phyloP scores from a whole-genome alignment of 2,113 vertebrate genomes.

The Opisthocomus hoazin region DNA sequence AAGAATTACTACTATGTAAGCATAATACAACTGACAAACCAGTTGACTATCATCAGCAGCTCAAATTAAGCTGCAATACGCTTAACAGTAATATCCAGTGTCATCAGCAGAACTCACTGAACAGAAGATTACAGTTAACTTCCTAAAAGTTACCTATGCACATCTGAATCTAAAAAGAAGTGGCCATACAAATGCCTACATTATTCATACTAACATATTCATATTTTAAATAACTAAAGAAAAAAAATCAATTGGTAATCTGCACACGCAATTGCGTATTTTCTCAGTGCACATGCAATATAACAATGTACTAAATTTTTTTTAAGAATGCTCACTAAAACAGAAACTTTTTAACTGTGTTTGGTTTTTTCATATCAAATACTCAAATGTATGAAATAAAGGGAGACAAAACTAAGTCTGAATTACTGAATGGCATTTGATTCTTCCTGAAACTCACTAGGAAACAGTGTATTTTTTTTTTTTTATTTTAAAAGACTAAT shows the following conservation, averaged over 20 bases:
- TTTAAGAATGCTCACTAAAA: background rate
- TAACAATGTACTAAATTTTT: background rate
- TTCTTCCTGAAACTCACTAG: background rate
- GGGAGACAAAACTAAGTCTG: background rate
- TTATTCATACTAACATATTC: background rate
- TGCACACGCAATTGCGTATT: background rate
- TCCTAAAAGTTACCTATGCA: background rate
- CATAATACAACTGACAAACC: background rate
- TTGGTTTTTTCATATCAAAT: background rate
- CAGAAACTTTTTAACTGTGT: too few relatives aligned
- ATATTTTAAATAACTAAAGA: background rate
- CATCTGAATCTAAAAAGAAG: background rate
- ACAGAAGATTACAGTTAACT: background rate
- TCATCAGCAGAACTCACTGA: background rate
- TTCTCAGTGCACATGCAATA: background rate
- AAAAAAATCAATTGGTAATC: background rate
- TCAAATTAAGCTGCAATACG: background rate
- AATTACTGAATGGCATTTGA: background rate
- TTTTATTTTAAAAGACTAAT: background rate
- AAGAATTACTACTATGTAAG: background rate
- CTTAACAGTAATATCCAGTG: background rate
- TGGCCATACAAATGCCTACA: background rate
- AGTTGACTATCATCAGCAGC: background rate
- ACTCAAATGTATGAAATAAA: background rate
- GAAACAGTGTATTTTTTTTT: background rate